A percentile compares a stretch with the other conserved stretches of the same genome.
Evolutionary conservation across 2,888 invertebrate genomes (phyloP).

Genomic region (Troides oblongomaculatus): DNA sequence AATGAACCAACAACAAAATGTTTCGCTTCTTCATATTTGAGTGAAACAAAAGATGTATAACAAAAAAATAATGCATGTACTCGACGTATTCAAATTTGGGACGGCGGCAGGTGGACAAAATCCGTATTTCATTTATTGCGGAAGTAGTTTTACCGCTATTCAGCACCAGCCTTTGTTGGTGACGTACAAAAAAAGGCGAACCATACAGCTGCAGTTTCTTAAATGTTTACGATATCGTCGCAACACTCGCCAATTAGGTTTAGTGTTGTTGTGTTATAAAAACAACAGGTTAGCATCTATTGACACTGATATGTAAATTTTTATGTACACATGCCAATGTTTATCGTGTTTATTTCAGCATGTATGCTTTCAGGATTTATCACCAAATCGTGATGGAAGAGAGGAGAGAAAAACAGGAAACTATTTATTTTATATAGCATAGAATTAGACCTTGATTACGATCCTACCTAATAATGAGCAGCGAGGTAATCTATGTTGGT

Average conservation of each 20-base stretch:
- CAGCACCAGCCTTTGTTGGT: background rate
- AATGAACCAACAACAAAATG: no score
- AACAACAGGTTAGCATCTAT: background rate
- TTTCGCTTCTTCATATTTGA: background rate
- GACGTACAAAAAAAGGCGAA: background rate
- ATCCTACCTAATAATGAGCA: no score
- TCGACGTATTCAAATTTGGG: background rate
- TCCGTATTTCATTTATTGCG: background rate
- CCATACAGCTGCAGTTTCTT: background rate
- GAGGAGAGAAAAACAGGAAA: no score
- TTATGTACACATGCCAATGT: background rate
- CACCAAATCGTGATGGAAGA: background rate
- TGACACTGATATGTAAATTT: slow-evolving; percentile 8
- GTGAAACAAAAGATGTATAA: background rate
- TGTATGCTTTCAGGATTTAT: background rate
- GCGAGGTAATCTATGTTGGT: no score
- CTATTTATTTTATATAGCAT: no score
- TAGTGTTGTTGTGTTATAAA: background rate
- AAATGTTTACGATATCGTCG: slow-evolving; percentile 4
- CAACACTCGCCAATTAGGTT: background rate
- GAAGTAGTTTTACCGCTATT: slow-evolving; percentile 1
- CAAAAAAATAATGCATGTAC: background rate
- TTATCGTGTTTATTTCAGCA: background rate
- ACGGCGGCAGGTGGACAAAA: background rate
- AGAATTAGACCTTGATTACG: no score